Evolutionary conservation across 2,113 vertebrate species (phyloP), one percentile per base, ranked within the genome.

Genomic region (Gambusia affinis): DNA sequence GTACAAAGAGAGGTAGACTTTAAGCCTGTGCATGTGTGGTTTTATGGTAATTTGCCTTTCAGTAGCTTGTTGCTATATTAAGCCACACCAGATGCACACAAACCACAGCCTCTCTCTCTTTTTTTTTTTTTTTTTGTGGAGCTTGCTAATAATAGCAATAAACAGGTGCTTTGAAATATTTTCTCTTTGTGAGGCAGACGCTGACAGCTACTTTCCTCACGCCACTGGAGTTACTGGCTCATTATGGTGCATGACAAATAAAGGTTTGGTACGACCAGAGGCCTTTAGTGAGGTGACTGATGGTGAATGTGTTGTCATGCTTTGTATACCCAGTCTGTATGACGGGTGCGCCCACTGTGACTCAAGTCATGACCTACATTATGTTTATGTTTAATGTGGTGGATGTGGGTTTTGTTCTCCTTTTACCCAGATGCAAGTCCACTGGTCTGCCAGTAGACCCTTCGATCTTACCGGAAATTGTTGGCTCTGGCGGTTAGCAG

Each of bases 21-120:
- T 87, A 92, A 89, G 83, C 83, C 86, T 85, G 83, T 91, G 89
- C 84, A 91, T 76, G 70, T 91, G 91, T 73, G 89, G 83, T 92
- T 93, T 93, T 92, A 92, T 91, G 87, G 89, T 88, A 87, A 87
- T 90, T 92, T 92, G 85, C 84, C 80, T 80, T 77, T 76, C 81
- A 88, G 87, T 91, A 87, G 87, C 87, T 84, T 81, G 86, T 67
- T 85, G 87, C 89, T 91, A 82, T 85, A 91, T 88, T 87, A 91
- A 90, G 73, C 72, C 65, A n/a, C 73, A 63, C 91, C 93, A 93
- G 88, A 91, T 87, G 87, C 80, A 83, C 51, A 85, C 74, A 77
- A 64, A 64, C 67, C 71, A 73, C 51, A 72, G 76, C 83, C 57
- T 89, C 72, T 72, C 60, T 37, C 35, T 37, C 35, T 35, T 2